A percentile compares a stretch with the other conserved stretches of the same genome.
These are phyloP conservation scores for Xanthorhoe spadicearia DNA, from an alignment of 2,888 invertebrate genomes.

Conservation along the genomic window DNA sequence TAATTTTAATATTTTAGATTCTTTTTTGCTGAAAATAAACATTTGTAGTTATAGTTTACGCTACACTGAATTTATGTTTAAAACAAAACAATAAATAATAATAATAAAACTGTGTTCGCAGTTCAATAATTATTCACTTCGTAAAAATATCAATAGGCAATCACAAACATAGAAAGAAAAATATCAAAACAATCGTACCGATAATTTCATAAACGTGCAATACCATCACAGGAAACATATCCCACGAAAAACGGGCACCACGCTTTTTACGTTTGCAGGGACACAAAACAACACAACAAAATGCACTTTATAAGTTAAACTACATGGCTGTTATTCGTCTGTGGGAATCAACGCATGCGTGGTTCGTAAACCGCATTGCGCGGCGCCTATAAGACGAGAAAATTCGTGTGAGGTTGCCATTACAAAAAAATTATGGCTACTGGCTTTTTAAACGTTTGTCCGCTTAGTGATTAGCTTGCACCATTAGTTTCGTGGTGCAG, in stretches of 20 bases:
- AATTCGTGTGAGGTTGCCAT: conserved; percentile 76
- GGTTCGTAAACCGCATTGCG: conserved; percentile 79
- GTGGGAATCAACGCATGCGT: conserved; percentile 74
- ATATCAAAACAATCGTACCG: neutral
- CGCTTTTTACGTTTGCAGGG: conserved; percentile 38
- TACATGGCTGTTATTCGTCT: conserved; percentile 33
- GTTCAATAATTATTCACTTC: neutral
- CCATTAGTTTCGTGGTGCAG: neutral
- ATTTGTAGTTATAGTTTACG: neutral
- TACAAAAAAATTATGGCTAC: conserved; percentile 62
- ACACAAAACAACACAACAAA: conserved; percentile 24
- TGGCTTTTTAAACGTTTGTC: conserved; percentile 56
- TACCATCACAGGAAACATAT: conserved; percentile 8
- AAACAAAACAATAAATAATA: too few species aligned
- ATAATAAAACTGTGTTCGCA: too few species aligned
- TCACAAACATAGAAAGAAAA: neutral
- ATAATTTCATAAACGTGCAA: conserved; percentile 8
- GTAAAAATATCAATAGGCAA: neutral
- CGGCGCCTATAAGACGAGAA: conserved; percentile 77
- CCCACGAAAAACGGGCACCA: conserved; percentile 19
- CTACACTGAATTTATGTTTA: too few species aligned
- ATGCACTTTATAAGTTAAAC: conserved; percentile 26
- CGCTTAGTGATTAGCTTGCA: conserved; percentile 7
- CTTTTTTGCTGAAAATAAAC: too few species aligned
- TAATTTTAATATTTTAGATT: too few species aligned